Evolutionary conservation across 1,140 invertebrate genomes (phyloP), one percentile per base, ranked within the genome.

Genomic region (Lordiphosa stackelbergi): DNA sequence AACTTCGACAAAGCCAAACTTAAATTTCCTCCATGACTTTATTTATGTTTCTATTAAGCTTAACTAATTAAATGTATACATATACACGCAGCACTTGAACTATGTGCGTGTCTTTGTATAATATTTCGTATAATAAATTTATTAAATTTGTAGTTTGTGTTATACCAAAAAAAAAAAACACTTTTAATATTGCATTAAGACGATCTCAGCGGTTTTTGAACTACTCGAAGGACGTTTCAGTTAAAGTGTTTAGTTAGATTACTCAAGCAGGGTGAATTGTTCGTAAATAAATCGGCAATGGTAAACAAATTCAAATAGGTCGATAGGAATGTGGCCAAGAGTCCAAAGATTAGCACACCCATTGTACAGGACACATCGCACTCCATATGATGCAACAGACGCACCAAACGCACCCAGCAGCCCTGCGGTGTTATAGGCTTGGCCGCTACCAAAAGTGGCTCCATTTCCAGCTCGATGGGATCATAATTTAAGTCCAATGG

Each of bases 261-360:
- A 37, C 62, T 54, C 31, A 87, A 36, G 38, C 85, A 87, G 7
- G 85, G 85, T 5, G 85, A 86, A 41, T 87, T 75, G 24, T 86
- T 86, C 36, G 55, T 66, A 16, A 87, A 87, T 1, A 87, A 61
- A 60, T 75, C 38, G 0, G 56, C n/a, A 7, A 87, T 53, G 40
- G 63, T 83, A 34, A 87, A 84, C 5, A 87, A 10, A 66, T 87
- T 87, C 42, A 85, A 66, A 49, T 85, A 88, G 4, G 86, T 87
- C 13, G 86, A 75, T 5, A 84, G 55, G 34, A 86, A 72, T n/a
- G 86, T 87, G 46, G 83, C 86, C 41, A 86, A 45, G 5, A 78
- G 40, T 9, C 86, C 86, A 40, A 88, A 88, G 22, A 86, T 42
- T 9, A 88, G 60, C 12, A 88, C 86, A 2, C 41, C 69, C 70